Evolutionary conservation across 2,113 vertebrate genomes (phyloP), one percentile per base, ranked within the genome.

Genomic region (Diphyllodes magnificus): DNA sequence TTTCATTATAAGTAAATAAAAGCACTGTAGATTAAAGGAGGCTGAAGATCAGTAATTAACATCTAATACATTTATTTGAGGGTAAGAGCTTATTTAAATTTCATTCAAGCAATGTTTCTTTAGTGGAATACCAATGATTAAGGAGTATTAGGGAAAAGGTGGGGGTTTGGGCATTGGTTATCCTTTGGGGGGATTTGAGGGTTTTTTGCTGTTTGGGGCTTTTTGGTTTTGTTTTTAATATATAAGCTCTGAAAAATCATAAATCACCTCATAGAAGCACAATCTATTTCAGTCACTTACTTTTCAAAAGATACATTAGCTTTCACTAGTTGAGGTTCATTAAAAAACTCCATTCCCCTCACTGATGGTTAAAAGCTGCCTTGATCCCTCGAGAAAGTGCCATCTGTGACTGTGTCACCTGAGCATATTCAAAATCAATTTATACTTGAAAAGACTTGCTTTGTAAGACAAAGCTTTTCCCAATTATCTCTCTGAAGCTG

Each of bases 331-430:
- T 25, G 22, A 72, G 70, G 91, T 78, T 82, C 17, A 57, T 60
- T 59, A 8, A 70, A 94, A 94, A 86, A 44, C 35, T 40, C 57
- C 35, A 71, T n/a, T 18, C 33, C 21, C 33, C 56, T 72, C 64
- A 78, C 35, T 70, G 50, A 60, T 42, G 21, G 23, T 86, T 93
- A 82, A 85, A 91, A 95, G 49, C 77, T 86, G 79, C 76, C 51
- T 84, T 37, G 33, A 57, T 53, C 60, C 45, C 61, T 73, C 5
- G 35, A 65, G 51, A n/a, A 94, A 64, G 33, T 33, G 31, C 40
- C 24, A 14, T 51, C 59, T 87, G 39, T 68, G 30, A 66, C 54
- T 82, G n/a, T 88, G 83, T 81, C 76, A 63, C 73, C 23, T 21
- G 14, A 60, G 24, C 25, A 13, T 59, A 60, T 75, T 60, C 5